Conservation (phyloP, 1,140 invertebrate species). For the Pristionchus pacificus region DNA sequence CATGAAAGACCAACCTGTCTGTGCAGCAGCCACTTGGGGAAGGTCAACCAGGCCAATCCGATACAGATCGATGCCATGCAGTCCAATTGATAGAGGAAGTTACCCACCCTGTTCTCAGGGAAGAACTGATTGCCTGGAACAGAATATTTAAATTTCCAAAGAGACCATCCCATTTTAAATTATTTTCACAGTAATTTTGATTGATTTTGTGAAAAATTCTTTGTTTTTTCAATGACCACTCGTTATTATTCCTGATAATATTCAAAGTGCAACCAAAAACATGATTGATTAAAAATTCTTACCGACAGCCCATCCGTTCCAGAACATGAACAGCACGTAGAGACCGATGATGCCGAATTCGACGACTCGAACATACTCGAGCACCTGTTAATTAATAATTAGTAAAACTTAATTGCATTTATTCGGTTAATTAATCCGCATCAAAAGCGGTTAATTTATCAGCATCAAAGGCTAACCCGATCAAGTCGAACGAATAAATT, state of each 20-base stretch:
- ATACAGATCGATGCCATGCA: constrained; percentile 51
- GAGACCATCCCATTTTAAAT: background rate
- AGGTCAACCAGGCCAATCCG: constrained; percentile 49
- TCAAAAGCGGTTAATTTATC: too few relatives aligned
- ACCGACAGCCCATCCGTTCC: constrained; percentile 36
- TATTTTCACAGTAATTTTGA: background rate
- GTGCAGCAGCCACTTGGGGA: constrained; percentile 54
- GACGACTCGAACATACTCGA: constrained; percentile 38
- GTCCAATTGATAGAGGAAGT: constrained; percentile 52
- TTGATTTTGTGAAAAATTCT: background rate
- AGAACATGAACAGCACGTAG: constrained; percentile 35
- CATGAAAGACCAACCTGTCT: constrained; percentile 39
- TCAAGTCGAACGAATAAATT: background rate
- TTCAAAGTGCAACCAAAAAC: too few relatives aligned
- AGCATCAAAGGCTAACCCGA: too few relatives aligned
- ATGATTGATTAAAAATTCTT: background rate
- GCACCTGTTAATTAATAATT: constrained; percentile 27
- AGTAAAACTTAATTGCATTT: too few relatives aligned
- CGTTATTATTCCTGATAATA: too few relatives aligned
- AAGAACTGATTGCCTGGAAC: constrained; percentile 32
- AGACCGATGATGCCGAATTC: constrained; percentile 34
- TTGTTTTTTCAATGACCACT: background rate
- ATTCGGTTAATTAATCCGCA: too few relatives aligned
- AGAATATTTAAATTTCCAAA: background rate
- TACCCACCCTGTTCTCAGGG: constrained; percentile 39